Conservation (phyloP, 2,888 invertebrate genomes). For the Alsophila aescularia region DNA sequence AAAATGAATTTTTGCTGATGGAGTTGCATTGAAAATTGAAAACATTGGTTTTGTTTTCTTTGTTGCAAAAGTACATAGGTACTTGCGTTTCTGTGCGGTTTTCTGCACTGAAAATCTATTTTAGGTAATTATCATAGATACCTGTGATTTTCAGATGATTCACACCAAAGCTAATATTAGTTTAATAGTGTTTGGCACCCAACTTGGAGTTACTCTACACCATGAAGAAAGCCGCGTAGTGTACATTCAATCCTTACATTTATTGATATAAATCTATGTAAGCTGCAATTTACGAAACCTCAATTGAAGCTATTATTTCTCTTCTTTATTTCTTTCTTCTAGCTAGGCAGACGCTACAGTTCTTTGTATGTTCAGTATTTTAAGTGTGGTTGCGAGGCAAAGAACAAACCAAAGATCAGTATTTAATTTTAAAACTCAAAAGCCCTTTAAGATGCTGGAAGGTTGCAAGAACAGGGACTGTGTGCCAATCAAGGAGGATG, state of each 20-base stretch:
- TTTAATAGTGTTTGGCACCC: conserved; percentile 35
- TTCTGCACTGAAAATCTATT: no score
- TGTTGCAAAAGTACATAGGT: no score
- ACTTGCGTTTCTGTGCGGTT: no score
- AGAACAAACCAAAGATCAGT: conserved; percentile 39
- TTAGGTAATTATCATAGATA: no score
- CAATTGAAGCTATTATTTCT: no score
- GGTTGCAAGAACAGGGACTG: conserved; percentile 55
- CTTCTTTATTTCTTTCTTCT: conserved; percentile 26
- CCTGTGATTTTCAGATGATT: neutral
- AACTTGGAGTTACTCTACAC: neutral
- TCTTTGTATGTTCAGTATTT: conserved; percentile 34
- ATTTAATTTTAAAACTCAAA: conserved; percentile 30
- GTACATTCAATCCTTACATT: no score
- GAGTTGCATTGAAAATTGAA: no score
- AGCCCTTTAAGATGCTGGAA: conserved; percentile 48
- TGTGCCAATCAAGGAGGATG: conserved; percentile 37
- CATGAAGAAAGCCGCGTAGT: conserved; percentile 10
- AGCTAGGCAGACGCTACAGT: conserved; percentile 15
- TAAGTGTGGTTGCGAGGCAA: conserved; percentile 21
- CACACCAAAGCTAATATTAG: conserved; percentile 33
- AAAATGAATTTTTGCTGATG: no score
- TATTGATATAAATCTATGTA: no score
- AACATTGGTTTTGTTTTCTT: no score
- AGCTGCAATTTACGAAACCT: no score